Evolutionary conservation across 2,797 vertebrate species (phyloP).

Genomic region (Hoplostethus mediterraneus): DNA sequence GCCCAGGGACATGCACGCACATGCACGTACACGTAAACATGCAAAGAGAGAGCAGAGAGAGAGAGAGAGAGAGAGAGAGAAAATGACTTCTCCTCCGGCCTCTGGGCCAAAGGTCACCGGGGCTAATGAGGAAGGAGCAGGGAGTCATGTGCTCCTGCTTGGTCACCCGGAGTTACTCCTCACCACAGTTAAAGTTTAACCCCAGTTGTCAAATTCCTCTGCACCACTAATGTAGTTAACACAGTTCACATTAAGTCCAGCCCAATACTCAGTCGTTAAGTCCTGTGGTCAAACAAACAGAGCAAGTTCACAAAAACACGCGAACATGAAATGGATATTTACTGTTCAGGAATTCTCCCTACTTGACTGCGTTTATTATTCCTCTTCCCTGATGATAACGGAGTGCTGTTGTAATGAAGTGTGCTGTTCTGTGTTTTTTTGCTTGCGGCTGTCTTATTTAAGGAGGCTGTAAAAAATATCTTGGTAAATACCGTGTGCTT

Average conservation of each 20-base stretch:
- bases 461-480: neutral
- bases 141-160: constrained; percentile 70
- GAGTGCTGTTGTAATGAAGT: too few species aligned
- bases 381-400: too few species aligned
- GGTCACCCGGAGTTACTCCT: constrained; percentile 56
- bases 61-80: constrained; percentile 25
- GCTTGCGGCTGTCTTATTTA: neutral
- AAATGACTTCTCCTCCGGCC: constrained; percentile 56
- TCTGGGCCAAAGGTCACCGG: constrained; percentile 76
- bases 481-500: neutral
- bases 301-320: neutral
- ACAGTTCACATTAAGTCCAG: neutral
- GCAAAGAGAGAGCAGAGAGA: constrained; percentile 6
- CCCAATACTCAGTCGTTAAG: neutral
- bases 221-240: constrained; percentile 58
- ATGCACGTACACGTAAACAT: neutral
- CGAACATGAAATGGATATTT: neutral
- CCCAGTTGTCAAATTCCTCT: constrained; percentile 74
- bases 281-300: neutral
- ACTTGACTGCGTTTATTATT: too few species aligned
- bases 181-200: constrained; percentile 82
- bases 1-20: constrained; percentile 53
- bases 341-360: too few species aligned
- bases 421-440: neutral
- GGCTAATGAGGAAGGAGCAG: constrained; percentile 77